Evolutionary conservation across 2,113 vertebrate species (phyloP), one percentile per base, ranked within the genome.

Genomic region (Zapornia atra): DNA sequence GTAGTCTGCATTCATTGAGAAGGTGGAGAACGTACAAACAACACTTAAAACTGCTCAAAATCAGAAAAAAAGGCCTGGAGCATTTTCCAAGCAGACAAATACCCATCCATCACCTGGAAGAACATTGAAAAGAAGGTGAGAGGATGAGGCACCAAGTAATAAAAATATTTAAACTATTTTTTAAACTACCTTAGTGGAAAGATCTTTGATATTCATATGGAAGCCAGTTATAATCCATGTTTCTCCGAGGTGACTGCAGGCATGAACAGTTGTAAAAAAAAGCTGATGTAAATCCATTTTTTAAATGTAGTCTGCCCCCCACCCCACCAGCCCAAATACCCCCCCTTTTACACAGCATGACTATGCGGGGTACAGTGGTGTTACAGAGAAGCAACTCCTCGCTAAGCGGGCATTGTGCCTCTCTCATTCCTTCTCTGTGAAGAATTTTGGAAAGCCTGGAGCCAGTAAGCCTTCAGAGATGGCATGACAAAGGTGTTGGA

Each of bases 1-100:
- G 77, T 25, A 72, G 66, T 56, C 68, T 86, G 79, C 76, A 53
- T 64, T 85, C 92, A 90, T 56, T 95, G 83, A 90, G 82, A 91
- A 96, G 91, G 54, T 24, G 51, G 34, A 79, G 50, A 95, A 88
- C 1, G 3, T 51, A 56, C 5, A 15, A 44, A 42, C 46, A 70
- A 77, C 28, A 44, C 29, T 91, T 68, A 21, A 82, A 86, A 60
- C 36, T 46, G 36, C 50, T 63, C 75, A 65, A 86, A 96, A 85
- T 71, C 69, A 65, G 57, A 25, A 88, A 84, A 88, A 90, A 79
- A 40, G 16, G 34, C 68, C 75, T 76, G 54, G 12, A 86, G 33
- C 46, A 44, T 44, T 86, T 79, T n/a, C 50, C 33, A 83, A 86
- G 46, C 29, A 24, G 54, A 48, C 12, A 90, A 60, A 17, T 78